A percentile compares a stretch with the other conserved stretches of the same genome.
Conservation (phyloP, 2,888 invertebrate genomes). For the Tricholauxania praeusta region DNA sequence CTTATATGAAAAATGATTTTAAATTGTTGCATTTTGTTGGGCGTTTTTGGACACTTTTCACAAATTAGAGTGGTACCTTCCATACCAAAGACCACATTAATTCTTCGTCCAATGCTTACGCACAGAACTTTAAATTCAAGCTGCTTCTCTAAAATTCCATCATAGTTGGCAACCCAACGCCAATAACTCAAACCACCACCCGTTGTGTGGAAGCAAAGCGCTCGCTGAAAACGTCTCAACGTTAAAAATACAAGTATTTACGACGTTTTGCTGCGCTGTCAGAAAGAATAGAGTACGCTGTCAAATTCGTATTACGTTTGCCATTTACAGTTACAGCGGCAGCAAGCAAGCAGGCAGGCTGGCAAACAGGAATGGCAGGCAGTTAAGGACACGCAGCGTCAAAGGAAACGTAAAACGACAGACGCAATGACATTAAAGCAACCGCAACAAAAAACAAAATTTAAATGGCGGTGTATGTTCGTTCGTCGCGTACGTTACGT, state of each 20-base stretch:
- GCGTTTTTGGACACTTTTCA: too few relatives aligned
- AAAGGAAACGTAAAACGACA: background rate
- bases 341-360: background rate
- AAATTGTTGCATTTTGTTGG: too few relatives aligned
- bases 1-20: too few relatives aligned
- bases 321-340: conserved; percentile 29
- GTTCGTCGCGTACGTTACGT: background rate
- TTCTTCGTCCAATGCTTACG: too few relatives aligned
- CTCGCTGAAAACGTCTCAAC: background rate
- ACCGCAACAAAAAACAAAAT: conserved; percentile 9
- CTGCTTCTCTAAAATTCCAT: too few relatives aligned
- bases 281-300: conserved; percentile 15
- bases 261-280: conserved; percentile 23
- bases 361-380: background rate
- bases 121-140: too few relatives aligned
- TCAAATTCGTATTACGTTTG: conserved; percentile 24
- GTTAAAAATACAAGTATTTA: conserved; percentile 24
- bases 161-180: background rate
- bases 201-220: too few relatives aligned
- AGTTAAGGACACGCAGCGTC: conserved; percentile 1
- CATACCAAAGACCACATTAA: too few relatives aligned
- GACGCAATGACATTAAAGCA: conserved; percentile 19
- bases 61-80: too few relatives aligned
- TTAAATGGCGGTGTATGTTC: conserved; percentile 6
- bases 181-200: background rate